Percentiles rank a stretch among this genome's conserved stretches.
phyloP scores from a whole-genome alignment of 2,888 invertebrate species.

The Ormia ochracea region DNA sequence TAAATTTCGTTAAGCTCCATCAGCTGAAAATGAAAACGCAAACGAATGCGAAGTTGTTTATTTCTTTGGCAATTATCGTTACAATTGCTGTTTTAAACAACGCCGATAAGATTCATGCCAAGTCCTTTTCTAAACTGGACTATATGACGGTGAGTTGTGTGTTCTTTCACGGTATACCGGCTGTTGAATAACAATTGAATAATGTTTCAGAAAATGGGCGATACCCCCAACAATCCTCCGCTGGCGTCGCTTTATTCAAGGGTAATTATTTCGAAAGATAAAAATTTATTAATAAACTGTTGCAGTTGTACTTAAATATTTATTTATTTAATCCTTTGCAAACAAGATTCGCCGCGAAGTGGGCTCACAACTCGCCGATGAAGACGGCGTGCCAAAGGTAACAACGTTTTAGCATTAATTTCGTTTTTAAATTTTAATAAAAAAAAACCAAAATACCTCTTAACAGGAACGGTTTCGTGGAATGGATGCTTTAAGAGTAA shows the following conservation, averaged over 20 bases:
- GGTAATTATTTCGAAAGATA: conserved; percentile 11
- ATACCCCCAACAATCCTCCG: conserved; percentile 12
- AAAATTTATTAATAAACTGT: not conserved
- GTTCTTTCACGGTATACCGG: not conserved
- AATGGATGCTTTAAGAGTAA: conserved; percentile 10
- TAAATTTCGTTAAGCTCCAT: not conserved
- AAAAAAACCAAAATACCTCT: not conserved
- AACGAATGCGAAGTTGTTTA: conserved; percentile 24
- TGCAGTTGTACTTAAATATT: too few species aligned
- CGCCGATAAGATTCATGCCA: not conserved
- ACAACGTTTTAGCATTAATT: too few species aligned
- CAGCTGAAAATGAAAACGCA: conserved; percentile 29
- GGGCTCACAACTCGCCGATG: not conserved
- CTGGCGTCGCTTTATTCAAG: not conserved
- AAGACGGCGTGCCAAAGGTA: conserved; percentile 15
- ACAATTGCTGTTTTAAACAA: conserved; percentile 18
- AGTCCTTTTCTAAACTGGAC: not conserved
- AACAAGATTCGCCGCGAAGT: conserved; percentile 20
- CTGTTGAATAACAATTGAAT: not conserved
- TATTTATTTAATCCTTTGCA: too few species aligned
- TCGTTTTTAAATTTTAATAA: not conserved
- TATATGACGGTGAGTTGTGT: conserved; percentile 32
- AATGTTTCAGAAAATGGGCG: conserved; percentile 22
- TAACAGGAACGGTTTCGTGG: not conserved
- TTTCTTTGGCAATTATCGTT: conserved; percentile 40